Base-by-base conservation (phyloP, 2,888 invertebrate species). In the Orgyia antiqua region DNA sequence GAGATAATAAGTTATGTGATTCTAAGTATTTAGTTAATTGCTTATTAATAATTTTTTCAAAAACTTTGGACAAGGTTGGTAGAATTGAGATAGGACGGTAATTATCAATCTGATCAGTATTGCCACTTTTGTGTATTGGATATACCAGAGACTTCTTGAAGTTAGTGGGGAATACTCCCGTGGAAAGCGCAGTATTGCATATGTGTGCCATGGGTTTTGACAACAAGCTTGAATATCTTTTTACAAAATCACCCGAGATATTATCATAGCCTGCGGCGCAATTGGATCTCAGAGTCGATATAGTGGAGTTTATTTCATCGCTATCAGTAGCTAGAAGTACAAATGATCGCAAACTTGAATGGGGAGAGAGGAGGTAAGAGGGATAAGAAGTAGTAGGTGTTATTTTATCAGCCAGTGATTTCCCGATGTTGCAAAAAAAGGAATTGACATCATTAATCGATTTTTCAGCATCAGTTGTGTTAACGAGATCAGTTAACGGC, bases 1-100 rank as follows among this genome's bases (percentile, higher is more conserved):
- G 26, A 33, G 30, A 30, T 30, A 24, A 20, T 13, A 18, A 12
- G 27, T 32, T 24, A 27, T 21, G 3, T 10, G 4, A 8, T 10
- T 21, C 21, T 19, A 19, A n/a, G 19, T 10, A 21, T 10, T 4
- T 8, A 21, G n/a, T 9, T 3, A 21, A 10, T 21, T n/a, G 4
- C 3, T 3, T 21, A 21, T 21, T 21, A 3, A 21, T 2, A 9
- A 21, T 10, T 21, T 21, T 21, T 10, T 21, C 21, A 3, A 21
- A 21, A 2, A 21, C 6, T 10, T 21, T 21, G 4, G 21, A 21
- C 9, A 10, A 3, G 6, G n/a, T 8, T 8, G 19, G n/a, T 19
- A 19, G n/a, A 8, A 19, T 8, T 19, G 19, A 19, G 5, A 19
- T 19, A 8, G 19, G n/a, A 8, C n/a, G 19, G n/a, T 19, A 19